Conservation (phyloP, 2,797 vertebrate species). For the Cheracebus regulus region DNA sequence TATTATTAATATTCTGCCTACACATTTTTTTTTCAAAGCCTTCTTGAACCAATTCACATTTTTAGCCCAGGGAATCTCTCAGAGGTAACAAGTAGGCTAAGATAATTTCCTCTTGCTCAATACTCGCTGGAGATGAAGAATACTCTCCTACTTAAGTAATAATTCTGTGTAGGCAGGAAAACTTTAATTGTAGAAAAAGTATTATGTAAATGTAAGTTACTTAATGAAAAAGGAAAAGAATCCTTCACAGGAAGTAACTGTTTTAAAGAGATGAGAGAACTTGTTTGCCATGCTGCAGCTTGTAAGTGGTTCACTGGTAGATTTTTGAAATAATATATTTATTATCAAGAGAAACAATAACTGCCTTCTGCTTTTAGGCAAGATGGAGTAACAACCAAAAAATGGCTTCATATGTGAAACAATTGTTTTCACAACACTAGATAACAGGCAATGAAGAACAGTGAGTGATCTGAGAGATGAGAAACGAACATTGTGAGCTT, state of each 20-base stretch:
- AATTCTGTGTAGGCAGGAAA: conserved; percentile 68
- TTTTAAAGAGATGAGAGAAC: conserved; percentile 34
- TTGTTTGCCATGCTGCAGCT: conserved; percentile 37
- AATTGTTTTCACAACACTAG: background rate
- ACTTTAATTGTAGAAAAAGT: conserved; percentile 71
- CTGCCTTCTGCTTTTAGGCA: background rate
- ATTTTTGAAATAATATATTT: conserved; percentile 34
- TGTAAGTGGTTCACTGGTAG: conserved; percentile 16
- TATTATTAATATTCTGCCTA: conserved; percentile 8
- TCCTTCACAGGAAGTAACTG: conserved; percentile 53
- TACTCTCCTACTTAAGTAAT: conserved; percentile 58
- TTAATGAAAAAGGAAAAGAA: conserved; percentile 63
- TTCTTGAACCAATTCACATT: conserved; percentile 43
- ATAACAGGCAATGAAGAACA: background rate
- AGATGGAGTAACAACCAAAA: background rate
- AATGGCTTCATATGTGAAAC: background rate
- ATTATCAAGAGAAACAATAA: background rate
- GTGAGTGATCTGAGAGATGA: background rate
- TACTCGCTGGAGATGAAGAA: conserved; percentile 64
- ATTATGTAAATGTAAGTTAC: conserved; percentile 74
- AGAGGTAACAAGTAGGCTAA: conserved; percentile 34
- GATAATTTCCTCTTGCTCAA: conserved; percentile 62
- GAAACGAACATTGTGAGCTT: background rate
- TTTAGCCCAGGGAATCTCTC: conserved; percentile 47
- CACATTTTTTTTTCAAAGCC: background rate